These are phyloP conservation scores for Paraplagusia blochii DNA, from an alignment of 2,113 vertebrate genomes.

Conservation along the genomic window DNA sequence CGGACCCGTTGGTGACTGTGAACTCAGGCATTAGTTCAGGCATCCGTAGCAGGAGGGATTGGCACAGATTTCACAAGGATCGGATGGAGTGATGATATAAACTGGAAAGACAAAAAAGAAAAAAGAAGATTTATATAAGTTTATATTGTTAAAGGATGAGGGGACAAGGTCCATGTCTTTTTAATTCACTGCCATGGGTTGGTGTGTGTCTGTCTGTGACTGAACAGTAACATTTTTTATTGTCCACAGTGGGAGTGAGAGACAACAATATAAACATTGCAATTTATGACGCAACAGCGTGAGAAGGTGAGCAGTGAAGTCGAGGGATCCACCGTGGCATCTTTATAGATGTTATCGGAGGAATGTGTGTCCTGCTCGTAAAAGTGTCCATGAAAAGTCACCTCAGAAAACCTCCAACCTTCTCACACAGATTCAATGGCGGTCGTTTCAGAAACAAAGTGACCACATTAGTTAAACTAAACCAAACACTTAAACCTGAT, in stretches of 20 bases:
- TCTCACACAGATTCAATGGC: background rate
- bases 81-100: slow-evolving; percentile 47
- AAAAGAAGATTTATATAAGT: slow-evolving; percentile 7
- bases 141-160: slow-evolving; percentile 3
- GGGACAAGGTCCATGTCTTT: background rate
- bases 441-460: no score
- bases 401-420: background rate
- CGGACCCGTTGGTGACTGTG: background rate
- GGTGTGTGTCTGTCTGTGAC: slow-evolving; percentile 9
- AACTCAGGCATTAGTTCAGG: slow-evolving; percentile 37
- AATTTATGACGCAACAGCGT: slow-evolving; percentile 17
- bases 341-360: background rate
- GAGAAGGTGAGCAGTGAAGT: slow-evolving; percentile 14
- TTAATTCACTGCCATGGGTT: background rate
- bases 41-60: slow-evolving; percentile 78
- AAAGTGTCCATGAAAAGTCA: background rate
- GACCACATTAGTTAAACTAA: no score
- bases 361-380: background rate
- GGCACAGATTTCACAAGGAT: slow-evolving; percentile 79
- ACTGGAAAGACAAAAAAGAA: slow-evolving; percentile 50
- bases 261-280: slow-evolving; percentile 9
- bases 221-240: no score
- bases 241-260: no score
- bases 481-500: no score
- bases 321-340: slow-evolving; percentile 7